Percentiles rank a stretch among this genome's conserved stretches.
phyloP scores from a whole-genome alignment of 2,113 vertebrate genomes.

The Monarcha castaneiventris region DNA sequence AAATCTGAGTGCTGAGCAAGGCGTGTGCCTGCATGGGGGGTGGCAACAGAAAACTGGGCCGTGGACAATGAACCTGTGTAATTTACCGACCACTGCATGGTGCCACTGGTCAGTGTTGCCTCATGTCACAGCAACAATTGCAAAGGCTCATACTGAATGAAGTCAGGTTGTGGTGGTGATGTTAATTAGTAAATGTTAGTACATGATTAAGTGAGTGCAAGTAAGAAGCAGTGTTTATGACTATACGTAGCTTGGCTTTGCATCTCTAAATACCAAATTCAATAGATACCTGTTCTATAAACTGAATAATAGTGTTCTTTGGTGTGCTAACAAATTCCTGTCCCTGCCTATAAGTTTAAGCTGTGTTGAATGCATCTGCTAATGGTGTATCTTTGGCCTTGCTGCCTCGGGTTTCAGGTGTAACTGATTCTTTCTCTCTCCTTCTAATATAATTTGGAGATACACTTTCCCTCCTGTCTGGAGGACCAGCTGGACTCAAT shows the following conservation, averaged over 20 bases:
- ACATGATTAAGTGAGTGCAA: too few relatives aligned
- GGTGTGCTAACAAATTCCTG: neutral
- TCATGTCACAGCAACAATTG: rapidly evolving
- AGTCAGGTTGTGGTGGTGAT: neutral
- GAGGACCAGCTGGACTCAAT: neutral
- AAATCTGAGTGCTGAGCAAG: rapidly evolving
- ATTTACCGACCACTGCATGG: too few relatives aligned
- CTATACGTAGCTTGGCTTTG: neutral
- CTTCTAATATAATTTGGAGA: neutral
- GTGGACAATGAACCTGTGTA: neutral
- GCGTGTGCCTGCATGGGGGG: neutral
- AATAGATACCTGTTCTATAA: neutral
- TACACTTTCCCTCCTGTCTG: neutral
- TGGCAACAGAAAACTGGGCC: neutral
- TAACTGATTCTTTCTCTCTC: neutral
- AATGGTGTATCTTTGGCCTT: neutral
- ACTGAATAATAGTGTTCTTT: neutral
- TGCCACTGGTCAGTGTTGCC: too few relatives aligned
- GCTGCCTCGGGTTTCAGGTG: neutral
- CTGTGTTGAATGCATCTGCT: neutral
- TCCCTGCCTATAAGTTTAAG: neutral
- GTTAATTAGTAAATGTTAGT: neutral
- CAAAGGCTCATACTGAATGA: rapidly evolving
- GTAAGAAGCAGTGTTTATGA: neutral
- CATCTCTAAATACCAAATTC: neutral